Evolutionary conservation across 2,113 vertebrate species (phyloP).

Genomic region (Ceyx melanurus): DNA sequence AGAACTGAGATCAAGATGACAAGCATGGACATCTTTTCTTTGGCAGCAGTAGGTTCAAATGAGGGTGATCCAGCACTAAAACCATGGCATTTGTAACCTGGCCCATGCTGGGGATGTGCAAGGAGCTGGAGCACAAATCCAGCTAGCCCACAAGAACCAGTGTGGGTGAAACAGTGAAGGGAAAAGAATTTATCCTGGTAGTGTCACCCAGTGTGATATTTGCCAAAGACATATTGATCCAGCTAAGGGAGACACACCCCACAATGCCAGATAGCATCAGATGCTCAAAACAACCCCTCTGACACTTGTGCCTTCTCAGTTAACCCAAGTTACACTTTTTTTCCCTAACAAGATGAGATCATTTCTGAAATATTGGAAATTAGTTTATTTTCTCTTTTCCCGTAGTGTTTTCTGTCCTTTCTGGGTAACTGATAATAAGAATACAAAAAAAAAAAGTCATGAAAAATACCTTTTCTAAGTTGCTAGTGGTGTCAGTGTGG

Average conservation of each 20-base stretch:
- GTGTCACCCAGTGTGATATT: neutral
- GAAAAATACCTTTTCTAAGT: neutral
- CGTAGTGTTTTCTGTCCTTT: neutral
- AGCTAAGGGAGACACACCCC: neutral
- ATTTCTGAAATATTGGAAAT: neutral
- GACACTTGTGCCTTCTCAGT: neutral
- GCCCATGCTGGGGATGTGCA: neutral
- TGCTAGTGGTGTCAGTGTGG: neutral
- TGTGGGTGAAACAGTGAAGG: neutral
- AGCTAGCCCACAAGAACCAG: neutral
- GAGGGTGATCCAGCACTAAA: neutral
- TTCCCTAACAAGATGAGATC: neutral
- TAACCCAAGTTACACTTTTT: neutral
- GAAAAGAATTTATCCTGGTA: neutral
- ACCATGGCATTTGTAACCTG: neutral
- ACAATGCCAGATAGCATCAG: neutral
- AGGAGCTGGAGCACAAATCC: neutral
- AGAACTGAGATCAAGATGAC: neutral
- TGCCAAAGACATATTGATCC: neutral
- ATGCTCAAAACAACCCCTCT: neutral
- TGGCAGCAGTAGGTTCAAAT: neutral
- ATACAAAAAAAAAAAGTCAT: neutral
- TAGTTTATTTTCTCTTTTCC: neutral
- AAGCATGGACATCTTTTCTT: neutral
- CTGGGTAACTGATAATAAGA: neutral